phyloP scores from a whole-genome alignment of 2,797 vertebrate species.

The Cossypha niveicapilla region DNA sequence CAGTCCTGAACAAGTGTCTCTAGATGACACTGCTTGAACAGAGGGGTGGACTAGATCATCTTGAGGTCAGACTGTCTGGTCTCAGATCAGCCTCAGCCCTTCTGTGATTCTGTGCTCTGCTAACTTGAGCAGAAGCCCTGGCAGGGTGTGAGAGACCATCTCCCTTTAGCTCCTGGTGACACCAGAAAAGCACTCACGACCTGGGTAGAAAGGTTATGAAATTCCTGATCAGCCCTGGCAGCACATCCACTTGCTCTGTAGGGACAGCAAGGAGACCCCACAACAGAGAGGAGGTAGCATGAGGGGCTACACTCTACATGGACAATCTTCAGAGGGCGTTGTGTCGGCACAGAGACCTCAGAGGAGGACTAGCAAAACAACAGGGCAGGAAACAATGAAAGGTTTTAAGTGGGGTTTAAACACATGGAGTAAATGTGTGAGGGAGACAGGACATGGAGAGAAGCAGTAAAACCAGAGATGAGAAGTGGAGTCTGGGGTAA shows the following conservation, averaged over 20 bases:
- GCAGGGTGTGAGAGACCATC: background rate
- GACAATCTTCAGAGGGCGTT: background rate
- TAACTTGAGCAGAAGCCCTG: background rate
- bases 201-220: background rate
- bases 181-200: background rate
- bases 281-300: background rate
- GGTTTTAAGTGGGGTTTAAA: constrained; percentile 41
- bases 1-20: background rate
- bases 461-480: constrained; percentile 20
- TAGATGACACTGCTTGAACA: background rate
- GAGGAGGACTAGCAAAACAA: constrained; percentile 58
- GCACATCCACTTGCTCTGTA: background rate
- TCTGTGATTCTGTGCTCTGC: background rate
- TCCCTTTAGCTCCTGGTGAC: background rate
- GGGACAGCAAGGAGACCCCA: background rate
- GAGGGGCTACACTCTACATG: rapidly evolving
- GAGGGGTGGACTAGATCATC: background rate
- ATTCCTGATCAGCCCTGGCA: background rate
- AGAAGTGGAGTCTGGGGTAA: constrained; percentile 31
- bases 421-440: constrained; percentile 20
- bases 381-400: constrained; percentile 61
- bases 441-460: background rate
- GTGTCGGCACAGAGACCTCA: background rate
- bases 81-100: background rate
- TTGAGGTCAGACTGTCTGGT: background rate